phyloP scores from a whole-genome alignment of 2,113 vertebrate species.

The Siphamia tubifer region DNA sequence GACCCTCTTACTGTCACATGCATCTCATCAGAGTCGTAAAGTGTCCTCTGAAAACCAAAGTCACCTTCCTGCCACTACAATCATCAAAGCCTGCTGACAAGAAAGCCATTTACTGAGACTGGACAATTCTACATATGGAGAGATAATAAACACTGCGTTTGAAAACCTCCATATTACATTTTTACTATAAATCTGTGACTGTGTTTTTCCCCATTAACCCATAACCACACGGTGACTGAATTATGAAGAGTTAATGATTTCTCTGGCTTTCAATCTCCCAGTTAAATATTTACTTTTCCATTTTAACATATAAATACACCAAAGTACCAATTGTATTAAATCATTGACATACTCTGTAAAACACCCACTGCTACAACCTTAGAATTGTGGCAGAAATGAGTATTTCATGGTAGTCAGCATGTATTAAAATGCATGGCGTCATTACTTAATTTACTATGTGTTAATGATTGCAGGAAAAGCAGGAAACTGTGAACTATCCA shows the following conservation, averaged over 20 bases:
- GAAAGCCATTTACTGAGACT: background rate
- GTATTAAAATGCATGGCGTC: background rate
- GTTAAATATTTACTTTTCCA: background rate
- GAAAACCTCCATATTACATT: background rate
- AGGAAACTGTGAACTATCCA: slow-evolving; percentile 11
- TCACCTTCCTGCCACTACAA: background rate
- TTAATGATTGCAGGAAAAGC: slow-evolving; percentile 43
- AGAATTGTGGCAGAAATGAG: background rate
- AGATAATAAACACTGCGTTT: background rate
- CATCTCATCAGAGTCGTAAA: background rate
- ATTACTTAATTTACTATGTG: slow-evolving; percentile 4
- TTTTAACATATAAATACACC: background rate
- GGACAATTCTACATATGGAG: background rate
- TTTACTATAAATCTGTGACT: slow-evolving; percentile 6
- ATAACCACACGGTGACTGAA: background rate
- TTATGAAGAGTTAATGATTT: slow-evolving; percentile 40
- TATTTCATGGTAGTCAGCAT: background rate
- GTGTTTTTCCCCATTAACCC: background rate
- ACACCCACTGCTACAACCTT: background rate
- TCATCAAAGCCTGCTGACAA: background rate
- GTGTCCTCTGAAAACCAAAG: background rate
- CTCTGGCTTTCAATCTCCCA: background rate
- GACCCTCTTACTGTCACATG: background rate
- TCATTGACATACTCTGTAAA: background rate
- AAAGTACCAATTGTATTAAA: background rate